phyloP scores from a whole-genome alignment of 2,888 invertebrate genomes.

The Ctenicera cuprea region DNA sequence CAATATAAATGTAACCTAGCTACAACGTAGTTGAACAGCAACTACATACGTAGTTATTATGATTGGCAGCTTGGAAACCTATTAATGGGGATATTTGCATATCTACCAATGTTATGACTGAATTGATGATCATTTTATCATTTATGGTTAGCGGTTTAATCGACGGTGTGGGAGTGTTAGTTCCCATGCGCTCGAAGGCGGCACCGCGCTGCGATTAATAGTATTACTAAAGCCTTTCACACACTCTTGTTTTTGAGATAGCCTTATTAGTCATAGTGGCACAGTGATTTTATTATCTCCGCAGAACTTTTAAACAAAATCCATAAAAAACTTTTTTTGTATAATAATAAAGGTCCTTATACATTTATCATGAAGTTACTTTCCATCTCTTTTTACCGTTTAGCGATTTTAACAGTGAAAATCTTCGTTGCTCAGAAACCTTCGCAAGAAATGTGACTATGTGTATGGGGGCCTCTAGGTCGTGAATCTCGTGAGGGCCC shows the following conservation, averaged over 20 bases:
- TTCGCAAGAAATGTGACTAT: neutral
- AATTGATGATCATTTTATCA: slow-evolving; percentile 31
- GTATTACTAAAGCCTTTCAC: slow-evolving; percentile 15
- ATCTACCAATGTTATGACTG: slow-evolving; percentile 18
- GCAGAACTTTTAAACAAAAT: too few species aligned
- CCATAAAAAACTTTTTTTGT: too few species aligned
- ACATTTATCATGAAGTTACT: too few species aligned
- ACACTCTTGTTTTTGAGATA: slow-evolving; percentile 15
- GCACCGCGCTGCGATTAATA: slow-evolving; percentile 25
- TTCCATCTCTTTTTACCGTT: too few species aligned
- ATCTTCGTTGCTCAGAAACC: too few species aligned
- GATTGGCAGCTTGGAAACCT: slow-evolving; percentile 12
- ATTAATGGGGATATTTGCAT: slow-evolving; percentile 33
- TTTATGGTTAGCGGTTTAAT: slow-evolving; percentile 34
- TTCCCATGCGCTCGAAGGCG: slow-evolving; percentile 35
- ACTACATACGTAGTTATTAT: neutral
- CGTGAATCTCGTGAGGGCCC: slow-evolving; percentile 33
- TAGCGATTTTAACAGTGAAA: too few species aligned
- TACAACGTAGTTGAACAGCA: too few species aligned
- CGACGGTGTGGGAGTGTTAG: slow-evolving; percentile 33
- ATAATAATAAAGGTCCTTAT: too few species aligned
- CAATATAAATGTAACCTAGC: too few species aligned
- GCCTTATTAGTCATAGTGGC: neutral
- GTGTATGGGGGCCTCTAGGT: neutral
- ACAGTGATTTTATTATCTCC: too few species aligned